phyloP scores from a whole-genome alignment of 2,113 vertebrate species.

The Ovibos moschatus region DNA sequence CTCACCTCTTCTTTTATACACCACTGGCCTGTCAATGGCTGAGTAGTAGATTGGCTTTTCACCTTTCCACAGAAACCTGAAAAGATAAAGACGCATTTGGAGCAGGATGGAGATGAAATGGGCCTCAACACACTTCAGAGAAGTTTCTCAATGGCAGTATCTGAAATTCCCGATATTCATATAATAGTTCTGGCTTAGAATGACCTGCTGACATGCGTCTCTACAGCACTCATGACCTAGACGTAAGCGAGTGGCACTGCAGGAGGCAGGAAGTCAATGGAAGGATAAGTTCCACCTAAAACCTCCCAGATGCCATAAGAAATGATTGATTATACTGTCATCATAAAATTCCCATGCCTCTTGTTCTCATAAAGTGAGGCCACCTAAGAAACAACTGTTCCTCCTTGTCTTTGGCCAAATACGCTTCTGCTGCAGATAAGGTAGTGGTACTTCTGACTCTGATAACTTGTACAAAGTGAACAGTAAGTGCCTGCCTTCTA shows the following conservation, averaged over 20 bases:
- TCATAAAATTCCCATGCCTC: not conserved
- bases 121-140: not conserved
- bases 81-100: not conserved
- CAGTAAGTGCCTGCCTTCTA: not conserved
- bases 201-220: rapidly evolving
- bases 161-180: not conserved
- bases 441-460: not conserved
- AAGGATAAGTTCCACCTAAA: rapidly evolving
- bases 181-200: not conserved
- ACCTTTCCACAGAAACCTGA: constrained; percentile 82
- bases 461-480: not conserved
- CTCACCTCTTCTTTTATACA: constrained; percentile 83
- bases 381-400: not conserved
- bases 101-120: not conserved
- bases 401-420: not conserved
- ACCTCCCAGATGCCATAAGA: not conserved
- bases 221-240: rapidly evolving
- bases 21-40: constrained; percentile 55
- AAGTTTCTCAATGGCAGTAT: not conserved
- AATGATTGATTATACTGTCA: not conserved
- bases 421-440: not conserved
- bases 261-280: not conserved
- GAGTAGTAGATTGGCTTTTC: constrained; percentile 79
- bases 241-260: not conserved
- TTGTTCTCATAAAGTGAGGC: not conserved